Evolutionary conservation across 2,797 vertebrate genomes (phyloP), one percentile per base, ranked within the genome.

Genomic region (Trachops cirrhosus): DNA sequence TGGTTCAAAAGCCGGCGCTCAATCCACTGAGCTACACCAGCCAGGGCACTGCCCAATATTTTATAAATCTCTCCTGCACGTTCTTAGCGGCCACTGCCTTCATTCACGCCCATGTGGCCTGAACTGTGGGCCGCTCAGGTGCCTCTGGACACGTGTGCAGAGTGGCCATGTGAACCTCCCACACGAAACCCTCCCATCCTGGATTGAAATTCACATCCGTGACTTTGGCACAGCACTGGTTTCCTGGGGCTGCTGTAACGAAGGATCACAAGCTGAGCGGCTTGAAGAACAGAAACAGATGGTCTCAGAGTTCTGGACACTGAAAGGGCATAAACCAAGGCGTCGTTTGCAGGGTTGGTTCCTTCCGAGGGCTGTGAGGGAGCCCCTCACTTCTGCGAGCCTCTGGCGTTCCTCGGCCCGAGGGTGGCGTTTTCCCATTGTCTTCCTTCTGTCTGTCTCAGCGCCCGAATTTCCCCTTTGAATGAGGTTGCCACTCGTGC

Each of bases 101-200:
- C 9, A 48, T 44, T 59, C 34, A 39, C 29, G 37, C 7, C 12
- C 32, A 34, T 80, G 83, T 86, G 29, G 22, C 3, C 34, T 44
- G 39, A 85, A 67, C 3, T 52, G 5, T 75, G 88, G 84, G 48
- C 15, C 11, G 21, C 22, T 44, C 22, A 19, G 54, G 32, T 44
- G 8, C 22, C 21, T 4, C 22, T 26, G 54, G 22, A 26, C 22
- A 26, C 9, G 0, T 57, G 54, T 24, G 1, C 6, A 5, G 16
- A 48, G 52, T 39, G 39, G 39, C 37, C 0, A 0, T 22, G 11
- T 52, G n/a, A n/a, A 7, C 39, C 39, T 54, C 50, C 73, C 26
- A 10, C 29, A 5, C 4, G 48, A 77, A 64, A 26, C 15, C 52
- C 21, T 18, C 21, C 22, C 12, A 6, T 44, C 41, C 37, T 68